A percentile compares a stretch with the other conserved stretches of the same genome.
phyloP scores from a whole-genome alignment of 2,797 vertebrate genomes.

The Toxotes lorentzi region DNA sequence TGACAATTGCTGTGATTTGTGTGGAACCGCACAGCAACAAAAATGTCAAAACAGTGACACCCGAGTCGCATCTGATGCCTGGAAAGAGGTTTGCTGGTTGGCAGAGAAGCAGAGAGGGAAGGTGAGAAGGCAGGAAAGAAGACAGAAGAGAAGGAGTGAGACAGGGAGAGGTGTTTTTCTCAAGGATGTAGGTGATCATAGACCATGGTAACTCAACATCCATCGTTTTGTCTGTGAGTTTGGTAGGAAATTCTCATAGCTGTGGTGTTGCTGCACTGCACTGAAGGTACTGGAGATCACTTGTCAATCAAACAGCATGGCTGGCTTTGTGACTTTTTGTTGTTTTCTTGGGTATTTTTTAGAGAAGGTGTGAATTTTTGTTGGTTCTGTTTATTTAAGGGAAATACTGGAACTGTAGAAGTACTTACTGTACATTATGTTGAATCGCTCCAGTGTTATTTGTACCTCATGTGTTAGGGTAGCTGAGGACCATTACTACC shows the following conservation, averaged over 20 bases:
- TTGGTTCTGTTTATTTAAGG: neutral
- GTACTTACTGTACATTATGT: too few relatives aligned
- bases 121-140: neutral
- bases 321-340: neutral
- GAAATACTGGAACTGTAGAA: too few relatives aligned
- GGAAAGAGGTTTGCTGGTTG: neutral
- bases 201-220: neutral
- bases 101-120: neutral
- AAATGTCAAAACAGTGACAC: constrained; percentile 42
- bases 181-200: neutral
- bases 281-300: neutral
- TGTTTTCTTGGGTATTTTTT: neutral
- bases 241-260: neutral
- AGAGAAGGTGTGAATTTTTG: neutral
- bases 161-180: neutral
- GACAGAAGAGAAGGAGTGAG: neutral
- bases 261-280: neutral
- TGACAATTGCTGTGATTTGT: constrained; percentile 23
- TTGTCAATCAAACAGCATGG: neutral
- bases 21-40: constrained; percentile 1
- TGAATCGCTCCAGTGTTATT: too few relatives aligned
- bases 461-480: too few relatives aligned
- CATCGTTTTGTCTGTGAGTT: neutral
- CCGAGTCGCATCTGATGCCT: neutral
- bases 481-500: too few relatives aligned